Percentiles rank a stretch among this genome's conserved stretches.
These are phyloP conservation scores for Kryphioiulus occultus DNA, from an alignment of 2,888 invertebrate genomes.

Conservation along the genomic window DNA sequence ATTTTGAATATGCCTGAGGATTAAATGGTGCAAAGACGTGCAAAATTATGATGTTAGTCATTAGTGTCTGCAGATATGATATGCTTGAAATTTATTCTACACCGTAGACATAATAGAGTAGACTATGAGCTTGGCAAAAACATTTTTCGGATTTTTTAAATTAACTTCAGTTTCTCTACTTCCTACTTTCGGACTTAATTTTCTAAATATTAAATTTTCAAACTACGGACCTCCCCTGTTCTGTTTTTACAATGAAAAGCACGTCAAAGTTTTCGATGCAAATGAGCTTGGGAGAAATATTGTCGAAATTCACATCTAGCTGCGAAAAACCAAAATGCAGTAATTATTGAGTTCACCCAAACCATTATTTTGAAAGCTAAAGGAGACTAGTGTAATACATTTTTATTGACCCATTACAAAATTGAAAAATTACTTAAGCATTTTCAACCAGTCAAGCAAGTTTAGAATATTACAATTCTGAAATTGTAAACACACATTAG, in stretches of 20 bases:
- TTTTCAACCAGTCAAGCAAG: no score
- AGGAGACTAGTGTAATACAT: background rate
- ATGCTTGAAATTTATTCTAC: constrained; percentile 4
- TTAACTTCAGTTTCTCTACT: background rate
- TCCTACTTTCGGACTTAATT: background rate
- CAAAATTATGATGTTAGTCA: constrained; percentile 24
- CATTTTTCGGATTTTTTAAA: background rate
- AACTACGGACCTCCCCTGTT: background rate
- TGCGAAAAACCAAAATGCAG: background rate
- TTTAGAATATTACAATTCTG: no score
- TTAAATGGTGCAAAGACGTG: background rate
- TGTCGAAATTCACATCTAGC: background rate
- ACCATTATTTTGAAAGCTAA: background rate
- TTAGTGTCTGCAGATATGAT: constrained; percentile 1
- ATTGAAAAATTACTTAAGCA: background rate
- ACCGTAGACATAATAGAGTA: background rate
- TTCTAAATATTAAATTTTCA: background rate
- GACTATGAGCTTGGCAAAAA: background rate
- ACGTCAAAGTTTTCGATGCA: background rate
- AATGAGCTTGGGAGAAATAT: background rate
- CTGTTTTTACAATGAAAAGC: background rate
- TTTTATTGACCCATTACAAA: background rate
- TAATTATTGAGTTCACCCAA: background rate
- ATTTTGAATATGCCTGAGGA: background rate
- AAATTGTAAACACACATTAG: no score